Evolutionary conservation across 2,888 invertebrate genomes (phyloP), one percentile per base, ranked within the genome.

Genomic region (Nomada ruficornis): DNA sequence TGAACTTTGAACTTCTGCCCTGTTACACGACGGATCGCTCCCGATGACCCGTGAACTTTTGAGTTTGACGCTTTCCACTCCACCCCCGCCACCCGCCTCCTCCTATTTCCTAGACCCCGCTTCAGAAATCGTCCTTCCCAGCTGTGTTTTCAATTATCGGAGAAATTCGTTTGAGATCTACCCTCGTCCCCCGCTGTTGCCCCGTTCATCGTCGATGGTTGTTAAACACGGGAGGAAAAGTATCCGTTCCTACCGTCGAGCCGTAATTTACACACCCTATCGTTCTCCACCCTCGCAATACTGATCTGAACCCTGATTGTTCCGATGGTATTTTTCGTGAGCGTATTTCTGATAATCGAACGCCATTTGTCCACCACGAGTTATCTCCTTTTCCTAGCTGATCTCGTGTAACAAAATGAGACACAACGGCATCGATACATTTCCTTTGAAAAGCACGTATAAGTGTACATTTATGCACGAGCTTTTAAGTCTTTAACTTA

Each of bases 21-120:
- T 70, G 82, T 80, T 85, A 82, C 79, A 85, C 73, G 85, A 77
- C 83, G 80, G 75, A 77, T 80, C 79, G 81, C 81, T 82, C 84
- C 83, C 84, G 79, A 72, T 89, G 87, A 90, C 86, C 90, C 84
- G 77, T 89, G 90, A 90, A 90, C 88, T 90, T 89, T 90, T 80
- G 70, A 82, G 59, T 78, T 79, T 75, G 79, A 64, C 80, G 65
- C 62, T 79, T 72, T 80, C 78, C 64, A 80, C 64, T 73, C 75
- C 20, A 62, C 52, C n/a, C 62, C n/a, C n/a, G 26, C 26, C 26
- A 26, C 26, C 15, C 63, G 9, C 18, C 47, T 76, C 55, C 60
- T 65, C 44, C 29, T 36, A 29, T 75, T 67, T 71, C 67, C 2
- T n/a, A 54, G 18, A 20, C 59, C 44, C 44, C 11, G 29, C 42